A percentile compares a stretch with the other conserved stretches of the same genome.
Evolutionary conservation across 1,140 invertebrate genomes (phyloP).

Genomic region (Drosophila ficusphila): DNA sequence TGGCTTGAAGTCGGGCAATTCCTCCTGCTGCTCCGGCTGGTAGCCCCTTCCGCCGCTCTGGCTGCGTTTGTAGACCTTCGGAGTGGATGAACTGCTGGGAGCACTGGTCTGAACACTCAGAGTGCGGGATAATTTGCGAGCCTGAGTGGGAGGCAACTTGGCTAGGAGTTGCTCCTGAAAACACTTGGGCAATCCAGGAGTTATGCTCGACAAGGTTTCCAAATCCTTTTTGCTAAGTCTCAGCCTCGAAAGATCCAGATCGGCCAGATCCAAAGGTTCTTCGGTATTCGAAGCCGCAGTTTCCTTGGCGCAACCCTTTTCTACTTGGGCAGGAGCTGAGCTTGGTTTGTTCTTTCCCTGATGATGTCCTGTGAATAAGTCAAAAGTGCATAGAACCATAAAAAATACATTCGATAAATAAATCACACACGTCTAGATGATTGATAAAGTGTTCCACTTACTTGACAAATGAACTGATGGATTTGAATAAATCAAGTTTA

Average conservation of each 20-base stretch:
- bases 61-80: slow-evolving; percentile 78
- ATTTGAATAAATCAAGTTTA: not conserved
- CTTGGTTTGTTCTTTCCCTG: slow-evolving; percentile 34
- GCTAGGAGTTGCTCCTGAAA: slow-evolving; percentile 88
- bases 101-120: slow-evolving; percentile 85
- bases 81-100: slow-evolving; percentile 14
- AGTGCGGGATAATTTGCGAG: slow-evolving; percentile 86
- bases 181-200: slow-evolving; percentile 87
- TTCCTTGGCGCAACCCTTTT: slow-evolving; percentile 8
- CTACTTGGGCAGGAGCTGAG: slow-evolving; percentile 50
- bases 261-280: slow-evolving; percentile 87
- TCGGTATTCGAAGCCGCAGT: slow-evolving; percentile 34
- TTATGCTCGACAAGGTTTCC: slow-evolving; percentile 87
- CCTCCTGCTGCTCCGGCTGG: slow-evolving; percentile 29
- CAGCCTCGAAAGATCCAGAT: slow-evolving; percentile 87
- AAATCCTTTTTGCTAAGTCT: slow-evolving; percentile 88
- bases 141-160: slow-evolving; percentile 87
- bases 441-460: slow-evolving; percentile 35
- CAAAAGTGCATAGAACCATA: not conserved
- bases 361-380: slow-evolving; percentile 52
- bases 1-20: slow-evolving; percentile 26
- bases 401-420: not conserved
- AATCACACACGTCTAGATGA: not conserved
- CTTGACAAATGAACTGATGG: slow-evolving; percentile 19
- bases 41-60: slow-evolving; percentile 74